Percentiles rank a stretch among this genome's conserved stretches.
These are phyloP conservation scores for Patella pellucida DNA, from an alignment of 2,888 invertebrate species.

Conservation along the genomic window DNA sequence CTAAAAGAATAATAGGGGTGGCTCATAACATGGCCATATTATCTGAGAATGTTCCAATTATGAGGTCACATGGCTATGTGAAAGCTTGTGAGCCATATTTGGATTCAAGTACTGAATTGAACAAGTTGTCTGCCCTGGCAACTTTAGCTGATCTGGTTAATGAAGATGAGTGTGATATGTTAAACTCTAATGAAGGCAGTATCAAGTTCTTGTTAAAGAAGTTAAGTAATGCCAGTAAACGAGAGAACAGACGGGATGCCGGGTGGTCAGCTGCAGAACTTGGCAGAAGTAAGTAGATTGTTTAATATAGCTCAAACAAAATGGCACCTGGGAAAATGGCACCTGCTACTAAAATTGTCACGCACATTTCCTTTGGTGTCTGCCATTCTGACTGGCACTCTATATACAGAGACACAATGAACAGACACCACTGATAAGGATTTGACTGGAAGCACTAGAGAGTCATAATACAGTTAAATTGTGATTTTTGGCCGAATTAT, in stretches of 20 bases:
- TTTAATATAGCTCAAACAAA: not conserved
- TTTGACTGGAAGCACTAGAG: too few species aligned
- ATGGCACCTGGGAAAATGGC: too few species aligned
- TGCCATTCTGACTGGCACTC: too few species aligned
- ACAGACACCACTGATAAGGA: too few species aligned
- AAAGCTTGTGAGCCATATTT: conserved; percentile 37
- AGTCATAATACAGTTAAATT: too few species aligned
- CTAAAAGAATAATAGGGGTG: conserved; percentile 16
- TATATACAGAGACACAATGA: too few species aligned
- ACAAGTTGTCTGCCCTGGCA: conserved; percentile 36
- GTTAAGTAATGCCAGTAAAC: conserved; percentile 28
- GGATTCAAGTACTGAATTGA: conserved; percentile 32
- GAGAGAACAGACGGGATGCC: conserved; percentile 15
- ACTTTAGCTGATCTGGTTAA: conserved; percentile 46
- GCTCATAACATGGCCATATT: conserved; percentile 36
- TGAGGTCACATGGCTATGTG: conserved; percentile 32
- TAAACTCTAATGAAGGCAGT: conserved; percentile 33
- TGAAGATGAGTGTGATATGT: conserved; percentile 44
- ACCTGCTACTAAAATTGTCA: too few species aligned
- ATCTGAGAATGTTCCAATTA: conserved; percentile 11
- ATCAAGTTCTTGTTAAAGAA: conserved; percentile 36
- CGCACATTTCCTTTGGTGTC: too few species aligned
- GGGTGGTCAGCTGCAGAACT: conserved; percentile 43
- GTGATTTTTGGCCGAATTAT: too few species aligned
- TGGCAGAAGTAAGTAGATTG: conserved; percentile 33